Evolutionary conservation across 2,888 invertebrate genomes (phyloP).

Genomic region (Dioctria linearis): DNA sequence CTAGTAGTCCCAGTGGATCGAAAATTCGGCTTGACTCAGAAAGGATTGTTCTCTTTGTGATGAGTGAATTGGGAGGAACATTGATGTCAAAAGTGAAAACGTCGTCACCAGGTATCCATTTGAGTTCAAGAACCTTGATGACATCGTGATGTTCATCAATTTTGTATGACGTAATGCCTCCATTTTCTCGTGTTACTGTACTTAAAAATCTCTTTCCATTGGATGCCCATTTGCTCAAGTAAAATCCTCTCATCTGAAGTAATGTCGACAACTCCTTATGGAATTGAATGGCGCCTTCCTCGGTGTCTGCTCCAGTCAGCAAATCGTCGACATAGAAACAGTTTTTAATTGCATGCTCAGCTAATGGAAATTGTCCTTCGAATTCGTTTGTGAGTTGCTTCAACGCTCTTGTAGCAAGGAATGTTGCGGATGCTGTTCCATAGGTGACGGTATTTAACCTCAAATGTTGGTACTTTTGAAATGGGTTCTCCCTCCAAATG

Average conservation of each 20-base stretch:
- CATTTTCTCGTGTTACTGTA: too few relatives aligned
- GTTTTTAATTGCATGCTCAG: too few relatives aligned
- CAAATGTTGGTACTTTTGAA: not conserved
- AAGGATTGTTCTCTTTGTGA: slow-evolving; percentile 60
- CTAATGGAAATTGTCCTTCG: not conserved
- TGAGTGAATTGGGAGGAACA: slow-evolving; percentile 53
- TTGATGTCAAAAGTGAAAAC: slow-evolving; percentile 11
- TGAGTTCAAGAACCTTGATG: too few relatives aligned
- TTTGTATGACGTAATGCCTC: too few relatives aligned
- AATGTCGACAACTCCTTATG: not conserved
- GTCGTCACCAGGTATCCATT: too few relatives aligned
- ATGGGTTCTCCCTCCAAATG: not conserved
- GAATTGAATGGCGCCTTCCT: not conserved
- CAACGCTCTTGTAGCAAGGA: not conserved
- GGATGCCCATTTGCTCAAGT: too few relatives aligned
- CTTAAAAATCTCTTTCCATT: too few relatives aligned
- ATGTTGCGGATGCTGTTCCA: not conserved
- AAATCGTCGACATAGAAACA: not conserved
- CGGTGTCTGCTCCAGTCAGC: not conserved
- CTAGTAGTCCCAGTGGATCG: slow-evolving; percentile 50
- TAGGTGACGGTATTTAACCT: not conserved
- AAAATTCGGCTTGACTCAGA: slow-evolving; percentile 54
- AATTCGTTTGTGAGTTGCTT: not conserved
- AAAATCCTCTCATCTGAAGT: too few relatives aligned
- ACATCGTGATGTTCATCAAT: too few relatives aligned